Evolutionary conservation across 23 tunicate genomes (phyloP).

Genomic region (Oikopleura vanhoeffeni): DNA sequence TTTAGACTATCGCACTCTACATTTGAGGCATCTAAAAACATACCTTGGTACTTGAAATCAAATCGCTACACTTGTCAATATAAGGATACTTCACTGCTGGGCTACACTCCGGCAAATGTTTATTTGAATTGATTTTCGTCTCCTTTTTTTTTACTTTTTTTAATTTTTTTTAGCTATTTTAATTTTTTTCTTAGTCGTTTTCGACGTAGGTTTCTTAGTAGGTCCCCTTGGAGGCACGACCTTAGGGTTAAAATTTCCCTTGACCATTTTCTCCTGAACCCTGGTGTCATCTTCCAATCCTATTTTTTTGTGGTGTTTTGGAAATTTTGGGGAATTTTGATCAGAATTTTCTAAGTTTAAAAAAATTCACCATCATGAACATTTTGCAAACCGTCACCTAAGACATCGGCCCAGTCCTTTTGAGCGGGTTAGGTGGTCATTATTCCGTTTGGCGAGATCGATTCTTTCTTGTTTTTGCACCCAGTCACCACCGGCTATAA

Average conservation of each 20-base stretch:
- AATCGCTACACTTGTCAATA: too few relatives aligned
- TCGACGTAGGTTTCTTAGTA: not conserved
- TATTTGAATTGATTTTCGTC: too few relatives aligned
- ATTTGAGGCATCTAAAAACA: too few relatives aligned
- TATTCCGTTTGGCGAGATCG: too few relatives aligned
- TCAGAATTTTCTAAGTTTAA: too few relatives aligned
- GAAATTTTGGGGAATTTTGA: too few relatives aligned
- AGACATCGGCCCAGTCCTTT: not conserved
- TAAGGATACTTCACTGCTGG: too few relatives aligned
- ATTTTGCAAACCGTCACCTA: not conserved
- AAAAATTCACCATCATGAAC: not conserved
- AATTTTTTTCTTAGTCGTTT: not conserved
- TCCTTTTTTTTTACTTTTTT: constrained; percentile 7
- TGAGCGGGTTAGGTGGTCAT: constrained; percentile 4
- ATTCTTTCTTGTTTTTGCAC: not conserved
- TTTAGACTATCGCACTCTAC: too few relatives aligned
- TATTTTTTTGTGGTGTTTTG: too few relatives aligned
- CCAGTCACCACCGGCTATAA: not conserved
- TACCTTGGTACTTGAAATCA: too few relatives aligned
- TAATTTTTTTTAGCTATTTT: not conserved
- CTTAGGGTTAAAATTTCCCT: constrained; percentile 8
- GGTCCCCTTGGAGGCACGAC: not conserved
- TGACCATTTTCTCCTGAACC: not conserved
- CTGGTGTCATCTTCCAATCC: too few relatives aligned
- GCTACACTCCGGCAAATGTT: too few relatives aligned